Conservation (phyloP, 1,140 invertebrate species). For the Camponotus floridanus region DNA sequence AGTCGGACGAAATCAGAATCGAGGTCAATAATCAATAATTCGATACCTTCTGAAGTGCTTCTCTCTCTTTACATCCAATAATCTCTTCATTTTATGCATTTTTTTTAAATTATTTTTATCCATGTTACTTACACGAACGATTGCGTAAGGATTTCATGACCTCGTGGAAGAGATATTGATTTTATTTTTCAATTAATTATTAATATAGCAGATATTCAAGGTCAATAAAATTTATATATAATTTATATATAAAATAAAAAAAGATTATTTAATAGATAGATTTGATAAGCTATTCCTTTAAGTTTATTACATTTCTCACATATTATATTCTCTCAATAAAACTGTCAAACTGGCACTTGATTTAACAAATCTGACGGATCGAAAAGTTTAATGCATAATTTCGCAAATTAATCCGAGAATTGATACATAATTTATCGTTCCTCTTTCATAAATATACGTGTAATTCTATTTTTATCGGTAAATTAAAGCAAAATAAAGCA, state of each 20-base stretch:
- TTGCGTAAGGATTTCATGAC: not conserved
- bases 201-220: too few species aligned
- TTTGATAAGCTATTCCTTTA: not conserved
- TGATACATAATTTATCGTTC: not conserved
- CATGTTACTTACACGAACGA: not conserved
- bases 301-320: not conserved
- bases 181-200: too few species aligned
- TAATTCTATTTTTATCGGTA: not conserved
- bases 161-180: too few species aligned
- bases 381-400: not conserved
- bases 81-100: not conserved
- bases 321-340: too few species aligned
- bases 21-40: not conserved
- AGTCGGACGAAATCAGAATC: not conserved
- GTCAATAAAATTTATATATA: not conserved
- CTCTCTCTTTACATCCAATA: not conserved
- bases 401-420: not conserved
- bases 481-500: constrained; percentile 14
- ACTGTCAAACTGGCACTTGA: not conserved
- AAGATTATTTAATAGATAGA: not conserved
- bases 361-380: not conserved
- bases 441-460: not conserved
- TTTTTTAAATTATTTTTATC: not conserved
- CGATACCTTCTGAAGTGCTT: not conserved
- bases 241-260: not conserved